Evolutionary conservation across 2,888 invertebrate species (phyloP).

Genomic region (Catocala fraxini): DNA sequence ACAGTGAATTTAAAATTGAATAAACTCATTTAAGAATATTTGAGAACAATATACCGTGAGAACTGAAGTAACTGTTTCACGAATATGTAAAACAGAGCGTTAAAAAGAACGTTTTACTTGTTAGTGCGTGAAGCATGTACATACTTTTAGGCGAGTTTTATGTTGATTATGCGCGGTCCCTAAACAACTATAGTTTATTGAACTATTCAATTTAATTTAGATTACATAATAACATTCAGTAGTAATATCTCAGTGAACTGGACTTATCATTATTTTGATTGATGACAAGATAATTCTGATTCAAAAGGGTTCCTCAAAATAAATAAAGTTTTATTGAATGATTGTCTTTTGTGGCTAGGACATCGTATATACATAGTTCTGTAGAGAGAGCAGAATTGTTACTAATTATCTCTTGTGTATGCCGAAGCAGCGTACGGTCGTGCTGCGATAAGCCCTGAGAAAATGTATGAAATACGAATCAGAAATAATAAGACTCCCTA

Average conservation of each 20-base stretch:
- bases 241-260: not conserved
- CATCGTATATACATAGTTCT: not conserved
- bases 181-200: not conserved
- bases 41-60: slow-evolving; percentile 60
- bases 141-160: slow-evolving; percentile 3
- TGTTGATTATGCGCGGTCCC: slow-evolving; percentile 1
- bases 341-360: not conserved
- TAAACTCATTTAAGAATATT: slow-evolving; percentile 44
- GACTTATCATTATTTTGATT: slow-evolving; percentile 2
- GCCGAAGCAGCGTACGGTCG: slow-evolving; percentile 24
- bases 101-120: slow-evolving; percentile 57
- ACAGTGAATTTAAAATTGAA: slow-evolving; percentile 30
- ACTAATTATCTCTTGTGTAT: slow-evolving; percentile 22
- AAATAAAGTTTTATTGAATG: too few species aligned
- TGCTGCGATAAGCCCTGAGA: slow-evolving; percentile 34
- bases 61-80: slow-evolving; percentile 51
- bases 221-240: slow-evolving; percentile 42
- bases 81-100: slow-evolving; percentile 62
- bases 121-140: slow-evolving; percentile 24
- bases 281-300: not conserved
- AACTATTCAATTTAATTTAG: slow-evolving; percentile 47
- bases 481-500: slow-evolving; percentile 24
- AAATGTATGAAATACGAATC: slow-evolving; percentile 40
- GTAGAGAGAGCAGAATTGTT: not conserved
- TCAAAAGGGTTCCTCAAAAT: not conserved